Evolutionary conservation across 2,113 vertebrate species (phyloP).

Genomic region (Halichoerus grypus): DNA sequence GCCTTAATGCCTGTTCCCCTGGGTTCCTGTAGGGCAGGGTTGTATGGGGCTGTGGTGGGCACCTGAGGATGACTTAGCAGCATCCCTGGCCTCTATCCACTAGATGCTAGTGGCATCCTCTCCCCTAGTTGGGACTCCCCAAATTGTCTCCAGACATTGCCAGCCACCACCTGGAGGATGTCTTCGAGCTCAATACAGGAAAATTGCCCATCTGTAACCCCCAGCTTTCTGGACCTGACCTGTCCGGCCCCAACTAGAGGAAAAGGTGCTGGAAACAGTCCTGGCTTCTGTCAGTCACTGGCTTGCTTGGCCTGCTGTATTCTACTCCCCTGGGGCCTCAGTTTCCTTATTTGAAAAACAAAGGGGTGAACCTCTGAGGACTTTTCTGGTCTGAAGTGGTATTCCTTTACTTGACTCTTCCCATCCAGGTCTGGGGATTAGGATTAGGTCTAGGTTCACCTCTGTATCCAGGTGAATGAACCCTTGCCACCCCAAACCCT

Average conservation of each 20-base stretch:
- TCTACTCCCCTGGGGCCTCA: neutral
- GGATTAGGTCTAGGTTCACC: neutral
- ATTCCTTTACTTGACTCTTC: neutral
- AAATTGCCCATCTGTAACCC: neutral
- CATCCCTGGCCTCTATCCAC: neutral
- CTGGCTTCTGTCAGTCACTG: neutral
- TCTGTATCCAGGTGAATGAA: neutral
- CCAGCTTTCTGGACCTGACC: neutral
- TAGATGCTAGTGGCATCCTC: neutral
- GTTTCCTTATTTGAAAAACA: slow-evolving; percentile 42
- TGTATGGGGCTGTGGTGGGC: neutral
- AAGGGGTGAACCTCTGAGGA: neutral
- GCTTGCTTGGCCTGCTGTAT: neutral
- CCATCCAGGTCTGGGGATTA: neutral
- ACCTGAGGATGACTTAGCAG: neutral
- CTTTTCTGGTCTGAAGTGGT: neutral
- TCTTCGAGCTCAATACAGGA: neutral
- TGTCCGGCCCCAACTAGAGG: neutral
- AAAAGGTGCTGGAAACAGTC: neutral
- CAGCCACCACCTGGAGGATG: neutral
- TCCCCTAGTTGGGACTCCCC: neutral
- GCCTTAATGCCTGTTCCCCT: neutral
- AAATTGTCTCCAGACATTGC: neutral
- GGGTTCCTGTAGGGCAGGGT: neutral
- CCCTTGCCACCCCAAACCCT: neutral